Percentiles rank a stretch among this genome's conserved stretches.
Evolutionary conservation across 2,797 vertebrate genomes (phyloP).

Genomic region (Pipistrellus nathusii): DNA sequence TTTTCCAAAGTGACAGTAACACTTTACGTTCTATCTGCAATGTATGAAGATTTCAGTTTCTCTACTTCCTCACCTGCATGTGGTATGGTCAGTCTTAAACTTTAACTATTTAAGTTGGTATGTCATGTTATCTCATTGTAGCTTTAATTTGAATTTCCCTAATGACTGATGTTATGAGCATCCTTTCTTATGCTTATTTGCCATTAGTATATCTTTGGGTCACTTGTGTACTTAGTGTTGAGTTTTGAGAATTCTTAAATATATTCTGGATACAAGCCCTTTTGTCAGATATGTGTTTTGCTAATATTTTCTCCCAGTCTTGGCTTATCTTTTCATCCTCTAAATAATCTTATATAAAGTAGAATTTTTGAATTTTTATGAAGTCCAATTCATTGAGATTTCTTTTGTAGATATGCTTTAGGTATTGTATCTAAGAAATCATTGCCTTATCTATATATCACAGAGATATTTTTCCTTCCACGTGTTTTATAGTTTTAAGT

Average conservation of each 20-base stretch:
- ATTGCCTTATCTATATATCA: not conserved
- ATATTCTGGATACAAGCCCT: not conserved
- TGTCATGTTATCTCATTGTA: not conserved
- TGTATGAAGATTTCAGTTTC: not conserved
- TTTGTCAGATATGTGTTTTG: not conserved
- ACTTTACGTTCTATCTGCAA: not conserved
- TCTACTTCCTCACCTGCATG: not conserved
- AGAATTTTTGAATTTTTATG: not conserved
- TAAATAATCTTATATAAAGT: not conserved
- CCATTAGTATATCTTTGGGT: not conserved
- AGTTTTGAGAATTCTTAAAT: not conserved
- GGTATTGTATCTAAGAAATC: not conserved
- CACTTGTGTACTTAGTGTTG: not conserved
- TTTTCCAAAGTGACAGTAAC: not conserved
- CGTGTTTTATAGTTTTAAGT: conserved; percentile 15
- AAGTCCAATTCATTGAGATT: not conserved
- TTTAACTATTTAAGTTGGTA: not conserved
- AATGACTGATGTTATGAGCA: not conserved
- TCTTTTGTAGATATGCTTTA: not conserved
- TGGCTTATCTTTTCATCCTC: not conserved
- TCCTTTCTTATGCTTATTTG: not conserved
- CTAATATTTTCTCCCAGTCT: not conserved
- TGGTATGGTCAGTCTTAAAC: not conserved
- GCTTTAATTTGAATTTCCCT: not conserved
- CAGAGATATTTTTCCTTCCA: not conserved